Percentiles rank a stretch among this genome's conserved stretches.
Conservation (phyloP, 1,140 invertebrate species). For the Aplysia californica region DNA sequence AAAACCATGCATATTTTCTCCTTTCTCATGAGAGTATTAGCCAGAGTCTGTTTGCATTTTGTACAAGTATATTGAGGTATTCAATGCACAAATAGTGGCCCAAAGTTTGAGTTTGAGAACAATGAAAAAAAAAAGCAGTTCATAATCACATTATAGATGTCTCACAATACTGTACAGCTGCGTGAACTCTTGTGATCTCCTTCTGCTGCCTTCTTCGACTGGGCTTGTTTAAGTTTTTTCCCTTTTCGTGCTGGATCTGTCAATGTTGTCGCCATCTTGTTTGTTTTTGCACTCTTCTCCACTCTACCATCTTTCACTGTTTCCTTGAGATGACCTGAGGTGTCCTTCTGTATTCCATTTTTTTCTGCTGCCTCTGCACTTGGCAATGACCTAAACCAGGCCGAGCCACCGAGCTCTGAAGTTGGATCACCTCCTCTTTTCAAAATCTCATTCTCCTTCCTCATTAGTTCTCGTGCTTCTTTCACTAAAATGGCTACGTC, state of each 20-base stretch:
- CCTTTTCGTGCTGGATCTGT: not conserved
- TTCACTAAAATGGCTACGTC: slow-evolving; percentile 40
- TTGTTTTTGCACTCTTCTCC: slow-evolving; percentile 14
- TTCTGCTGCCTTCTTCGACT: not conserved
- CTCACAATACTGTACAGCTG: slow-evolving; percentile 22
- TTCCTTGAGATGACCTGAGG: not conserved
- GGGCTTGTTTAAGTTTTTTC: not conserved
- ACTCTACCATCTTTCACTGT: slow-evolving; percentile 16
- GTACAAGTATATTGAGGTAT: no score
- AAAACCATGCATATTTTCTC: no score
- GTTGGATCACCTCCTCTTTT: slow-evolving; percentile 43
- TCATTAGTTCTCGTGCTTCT: slow-evolving; percentile 45
- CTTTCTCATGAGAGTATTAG: no score
- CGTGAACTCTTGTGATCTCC: not conserved
- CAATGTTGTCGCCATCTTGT: slow-evolving; percentile 20
- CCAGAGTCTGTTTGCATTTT: no score
- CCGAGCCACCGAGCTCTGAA: slow-evolving; percentile 25
- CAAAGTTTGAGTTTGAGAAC: no score
- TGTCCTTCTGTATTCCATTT: not conserved
- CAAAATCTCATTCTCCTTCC: slow-evolving; percentile 43
- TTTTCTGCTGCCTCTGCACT: not conserved
- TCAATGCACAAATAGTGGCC: no score
- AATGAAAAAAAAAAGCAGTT: no score
- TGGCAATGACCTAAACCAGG: slow-evolving; percentile 29
- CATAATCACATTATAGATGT: no score